A percentile compares a stretch with the other conserved stretches of the same genome.
Conservation (phyloP, 2,888 invertebrate genomes). For the Flexamia atlantica region DNA sequence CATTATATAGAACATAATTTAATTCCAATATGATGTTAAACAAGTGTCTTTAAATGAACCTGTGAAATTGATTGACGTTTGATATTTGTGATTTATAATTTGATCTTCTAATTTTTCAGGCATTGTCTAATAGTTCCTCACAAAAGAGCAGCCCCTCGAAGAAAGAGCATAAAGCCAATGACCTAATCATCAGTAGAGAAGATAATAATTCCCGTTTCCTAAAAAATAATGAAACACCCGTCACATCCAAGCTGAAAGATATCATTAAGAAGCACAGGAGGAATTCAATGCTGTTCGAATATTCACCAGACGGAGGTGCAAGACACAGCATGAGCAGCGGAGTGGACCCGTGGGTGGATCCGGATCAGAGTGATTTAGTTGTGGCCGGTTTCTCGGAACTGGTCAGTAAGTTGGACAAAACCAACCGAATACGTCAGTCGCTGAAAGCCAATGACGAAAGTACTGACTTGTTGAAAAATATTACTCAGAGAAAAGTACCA, state of each 20-base stretch:
- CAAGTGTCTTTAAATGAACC: too few species aligned
- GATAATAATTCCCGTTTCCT: neutral
- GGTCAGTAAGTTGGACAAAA: constrained; percentile 25
- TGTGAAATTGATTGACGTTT: too few species aligned
- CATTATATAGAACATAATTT: too few species aligned
- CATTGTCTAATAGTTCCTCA: too few species aligned
- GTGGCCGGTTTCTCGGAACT: constrained; percentile 21
- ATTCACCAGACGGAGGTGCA: neutral
- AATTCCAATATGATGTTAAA: too few species aligned
- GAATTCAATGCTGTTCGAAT: constrained; percentile 38
- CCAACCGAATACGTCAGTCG: constrained; percentile 44
- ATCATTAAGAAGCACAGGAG: constrained; percentile 28
- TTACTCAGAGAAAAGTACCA: constrained; percentile 18
- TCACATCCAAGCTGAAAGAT: neutral
- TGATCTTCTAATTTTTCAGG: neutral
- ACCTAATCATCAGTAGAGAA: too few species aligned
- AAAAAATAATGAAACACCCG: neutral
- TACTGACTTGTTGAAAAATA: constrained; percentile 28
- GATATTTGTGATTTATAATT: neutral
- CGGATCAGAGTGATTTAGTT: neutral
- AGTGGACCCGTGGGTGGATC: neutral
- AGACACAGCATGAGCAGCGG: neutral
- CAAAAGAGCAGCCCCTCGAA: neutral
- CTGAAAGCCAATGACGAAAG: constrained; percentile 1
- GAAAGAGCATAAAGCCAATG: neutral